These are phyloP conservation scores for Buphagus erythrorhynchus DNA, from an alignment of 2,797 vertebrate species.

Conservation along the genomic window DNA sequence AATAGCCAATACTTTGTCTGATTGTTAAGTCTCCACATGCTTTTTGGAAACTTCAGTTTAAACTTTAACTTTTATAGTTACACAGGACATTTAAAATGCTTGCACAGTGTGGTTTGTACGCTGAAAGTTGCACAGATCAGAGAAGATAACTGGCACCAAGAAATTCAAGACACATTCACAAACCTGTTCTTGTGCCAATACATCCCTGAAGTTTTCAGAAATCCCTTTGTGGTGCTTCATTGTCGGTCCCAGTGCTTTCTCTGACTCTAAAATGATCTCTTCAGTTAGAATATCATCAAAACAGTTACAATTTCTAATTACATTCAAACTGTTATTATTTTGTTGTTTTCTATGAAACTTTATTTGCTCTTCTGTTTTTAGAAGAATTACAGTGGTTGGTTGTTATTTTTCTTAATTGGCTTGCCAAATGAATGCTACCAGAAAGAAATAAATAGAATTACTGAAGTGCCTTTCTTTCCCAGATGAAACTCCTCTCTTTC, in stretches of 20 bases:
- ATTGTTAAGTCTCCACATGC: background rate
- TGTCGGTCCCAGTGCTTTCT: background rate
- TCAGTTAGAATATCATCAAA: background rate
- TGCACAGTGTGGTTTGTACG: background rate
- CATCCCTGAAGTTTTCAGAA: background rate
- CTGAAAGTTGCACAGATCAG: constrained; percentile 20
- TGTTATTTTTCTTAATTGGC: background rate
- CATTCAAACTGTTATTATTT: background rate
- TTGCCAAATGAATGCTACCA: background rate
- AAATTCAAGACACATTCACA: constrained; percentile 14
- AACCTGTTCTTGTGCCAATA: background rate
- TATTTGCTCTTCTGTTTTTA: background rate
- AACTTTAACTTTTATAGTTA: constrained; percentile 76
- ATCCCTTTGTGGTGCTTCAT: background rate
- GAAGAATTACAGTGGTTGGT: background rate
- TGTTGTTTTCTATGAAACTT: background rate
- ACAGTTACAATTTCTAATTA: background rate
- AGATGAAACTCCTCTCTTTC: background rate
- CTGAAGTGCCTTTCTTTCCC: background rate
- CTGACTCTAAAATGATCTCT: background rate
- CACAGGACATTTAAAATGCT: background rate
- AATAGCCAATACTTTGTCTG: background rate
- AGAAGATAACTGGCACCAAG: constrained; percentile 11
- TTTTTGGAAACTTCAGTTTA: constrained; percentile 45
- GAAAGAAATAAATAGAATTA: background rate